Conservation (phyloP, 2,888 invertebrate species). For the Ametastegia equiseti region DNA sequence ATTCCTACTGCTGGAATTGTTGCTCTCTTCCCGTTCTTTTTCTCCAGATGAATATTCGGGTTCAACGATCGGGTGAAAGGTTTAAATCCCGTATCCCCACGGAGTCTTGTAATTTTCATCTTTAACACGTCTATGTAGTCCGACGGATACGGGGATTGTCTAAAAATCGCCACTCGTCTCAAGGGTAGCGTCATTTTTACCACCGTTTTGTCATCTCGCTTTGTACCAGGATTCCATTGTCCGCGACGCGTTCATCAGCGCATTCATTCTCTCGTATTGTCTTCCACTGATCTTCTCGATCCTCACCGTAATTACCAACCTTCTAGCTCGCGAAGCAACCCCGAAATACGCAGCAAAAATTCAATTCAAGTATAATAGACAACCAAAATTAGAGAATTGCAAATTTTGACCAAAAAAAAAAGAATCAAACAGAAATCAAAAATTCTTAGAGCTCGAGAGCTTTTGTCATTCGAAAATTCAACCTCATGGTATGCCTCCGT, state of each 20-base stretch:
- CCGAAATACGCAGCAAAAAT: too few species aligned
- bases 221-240: constrained; percentile 69
- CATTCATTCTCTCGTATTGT: constrained; percentile 74
- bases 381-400: not conserved
- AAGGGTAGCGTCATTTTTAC: constrained; percentile 11
- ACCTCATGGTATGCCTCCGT: not conserved
- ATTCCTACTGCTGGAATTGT: not conserved
- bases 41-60: not conserved
- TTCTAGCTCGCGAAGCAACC: constrained; percentile 35
- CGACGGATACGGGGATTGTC: not conserved
- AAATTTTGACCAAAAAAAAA: not conserved
- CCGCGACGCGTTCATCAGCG: constrained; percentile 72
- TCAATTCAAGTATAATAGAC: too few species aligned
- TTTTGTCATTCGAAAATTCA: not conserved
- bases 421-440: not conserved
- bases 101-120: not conserved
- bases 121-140: too few species aligned
- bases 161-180: not conserved
- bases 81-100: not conserved
- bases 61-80: constrained; percentile 39
- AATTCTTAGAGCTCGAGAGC: not conserved
- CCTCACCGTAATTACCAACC: constrained; percentile 48
- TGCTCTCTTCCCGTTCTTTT: not conserved
- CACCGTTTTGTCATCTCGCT: constrained; percentile 52
- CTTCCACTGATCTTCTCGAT: constrained; percentile 66